These are phyloP conservation scores for Arothron firmamentum DNA, from an alignment of 2,113 vertebrate genomes.

Conservation along the genomic window DNA sequence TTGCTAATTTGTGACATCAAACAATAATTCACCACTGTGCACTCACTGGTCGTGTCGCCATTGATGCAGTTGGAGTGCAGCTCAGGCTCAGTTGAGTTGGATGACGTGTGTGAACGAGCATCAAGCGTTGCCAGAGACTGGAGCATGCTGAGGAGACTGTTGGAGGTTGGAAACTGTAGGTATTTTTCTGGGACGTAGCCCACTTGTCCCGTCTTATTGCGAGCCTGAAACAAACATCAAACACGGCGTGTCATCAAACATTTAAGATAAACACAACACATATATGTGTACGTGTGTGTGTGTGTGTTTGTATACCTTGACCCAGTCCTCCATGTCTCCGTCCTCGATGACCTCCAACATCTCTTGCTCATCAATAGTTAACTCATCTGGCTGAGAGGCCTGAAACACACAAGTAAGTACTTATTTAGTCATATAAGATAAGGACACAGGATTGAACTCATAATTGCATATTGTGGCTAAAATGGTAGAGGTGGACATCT, in stretches of 20 bases:
- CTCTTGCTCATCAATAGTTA: constrained; percentile 97
- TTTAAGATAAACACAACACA: not conserved
- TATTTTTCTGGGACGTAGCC: constrained; percentile 98
- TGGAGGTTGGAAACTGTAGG: constrained; percentile 93
- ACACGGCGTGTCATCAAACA: not conserved
- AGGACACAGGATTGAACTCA: not conserved
- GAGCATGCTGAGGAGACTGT: constrained; percentile 95
- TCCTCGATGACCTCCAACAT: constrained; percentile 98
- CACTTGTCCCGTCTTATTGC: constrained; percentile 89
- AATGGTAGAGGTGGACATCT: not conserved
- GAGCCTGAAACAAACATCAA: constrained; percentile 73
- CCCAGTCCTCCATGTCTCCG: constrained; percentile 99
- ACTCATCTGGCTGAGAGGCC: constrained; percentile 95
- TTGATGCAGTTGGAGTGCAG: constrained; percentile 86
- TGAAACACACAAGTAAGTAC: constrained; percentile 45
- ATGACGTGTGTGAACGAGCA: constrained; percentile 91
- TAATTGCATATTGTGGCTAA: not conserved
- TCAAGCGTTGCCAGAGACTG: constrained; percentile 91
- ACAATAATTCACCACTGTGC: not conserved
- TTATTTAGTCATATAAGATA: not conserved
- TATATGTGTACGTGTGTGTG: constrained; percentile 7
- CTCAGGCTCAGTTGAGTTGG: constrained; percentile 91
- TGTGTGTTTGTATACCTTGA: constrained; percentile 80
- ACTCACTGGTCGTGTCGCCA: constrained; percentile 86
- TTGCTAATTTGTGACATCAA: not conserved